Conservation (phyloP, 2,888 invertebrate genomes). For the Melinaea marsaeus region DNA sequence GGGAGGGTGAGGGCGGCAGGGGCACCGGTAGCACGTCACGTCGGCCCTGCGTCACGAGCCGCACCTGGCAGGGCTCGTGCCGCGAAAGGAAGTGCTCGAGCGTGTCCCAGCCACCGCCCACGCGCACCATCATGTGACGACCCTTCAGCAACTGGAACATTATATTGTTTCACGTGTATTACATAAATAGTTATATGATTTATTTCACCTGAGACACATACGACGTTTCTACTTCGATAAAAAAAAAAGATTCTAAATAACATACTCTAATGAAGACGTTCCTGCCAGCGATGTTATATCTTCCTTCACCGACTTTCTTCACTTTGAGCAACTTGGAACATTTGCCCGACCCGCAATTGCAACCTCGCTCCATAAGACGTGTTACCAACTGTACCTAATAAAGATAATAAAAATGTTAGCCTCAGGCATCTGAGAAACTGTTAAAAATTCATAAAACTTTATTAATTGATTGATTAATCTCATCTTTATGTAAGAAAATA, state of each 20-base stretch:
- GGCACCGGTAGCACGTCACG: conserved; percentile 53
- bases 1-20: conserved; percentile 35
- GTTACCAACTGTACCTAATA: conserved; percentile 82
- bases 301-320: conserved; percentile 90
- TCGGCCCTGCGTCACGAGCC: conserved; percentile 70
- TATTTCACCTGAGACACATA: not conserved
- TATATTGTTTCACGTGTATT: not conserved
- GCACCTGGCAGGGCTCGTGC: conserved; percentile 91
- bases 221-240: not conserved
- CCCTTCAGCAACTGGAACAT: conserved; percentile 86
- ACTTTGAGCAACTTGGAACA: conserved; percentile 86
- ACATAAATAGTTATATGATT: not conserved
- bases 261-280: conserved; percentile 92
- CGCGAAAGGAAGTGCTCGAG: conserved; percentile 93
- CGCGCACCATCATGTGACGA: conserved; percentile 96
- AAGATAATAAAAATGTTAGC: not conserved
- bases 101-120: conserved; percentile 96
- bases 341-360: conserved; percentile 83
- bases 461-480: no score
- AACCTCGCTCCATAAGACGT: conserved; percentile 84
- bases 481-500: no score
- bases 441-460: not conserved
- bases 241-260: conserved; percentile 1
- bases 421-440: not conserved
- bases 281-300: conserved; percentile 90